Conservation (phyloP, 2,888 invertebrate genomes). For the Xestia c-nigrum region DNA sequence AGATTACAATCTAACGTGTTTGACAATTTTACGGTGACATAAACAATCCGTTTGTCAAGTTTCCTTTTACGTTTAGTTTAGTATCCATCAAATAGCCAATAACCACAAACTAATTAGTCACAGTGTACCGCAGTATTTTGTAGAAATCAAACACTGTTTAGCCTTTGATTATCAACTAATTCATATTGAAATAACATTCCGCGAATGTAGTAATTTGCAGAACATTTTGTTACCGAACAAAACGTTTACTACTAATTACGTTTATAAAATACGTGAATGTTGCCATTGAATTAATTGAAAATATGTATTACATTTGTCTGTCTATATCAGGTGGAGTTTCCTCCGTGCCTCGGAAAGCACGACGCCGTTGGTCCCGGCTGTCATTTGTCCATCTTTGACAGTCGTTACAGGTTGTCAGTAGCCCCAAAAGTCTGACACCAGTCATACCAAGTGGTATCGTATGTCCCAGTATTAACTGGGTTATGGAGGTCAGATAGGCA, state of each 20-base stretch:
- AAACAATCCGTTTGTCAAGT: not conserved
- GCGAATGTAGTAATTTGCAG: not conserved
- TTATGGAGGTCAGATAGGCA: no score
- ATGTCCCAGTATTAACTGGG: no score
- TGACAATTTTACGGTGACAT: no score
- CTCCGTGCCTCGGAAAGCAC: no score
- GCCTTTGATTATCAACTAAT: not conserved
- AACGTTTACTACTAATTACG: not conserved
- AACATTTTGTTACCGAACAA: not conserved
- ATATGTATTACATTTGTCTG: not conserved
- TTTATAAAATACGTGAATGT: not conserved
- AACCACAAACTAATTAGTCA: slow-evolving; percentile 20
- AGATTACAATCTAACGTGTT: no score
- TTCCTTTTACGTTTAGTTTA: not conserved
- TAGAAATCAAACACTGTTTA: not conserved
- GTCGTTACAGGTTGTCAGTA: no score
- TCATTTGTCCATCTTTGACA: no score
- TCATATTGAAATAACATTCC: not conserved
- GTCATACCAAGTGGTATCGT: no score
- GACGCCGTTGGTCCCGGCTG: no score
- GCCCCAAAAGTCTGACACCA: no score
- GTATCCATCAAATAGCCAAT: not conserved
- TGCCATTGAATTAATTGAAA: slow-evolving; percentile 7
- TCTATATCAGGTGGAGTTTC: not conserved
- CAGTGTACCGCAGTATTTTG: not conserved